Conservation (phyloP, 2,797 vertebrate species). For the Clarias laeviceps region DNA sequence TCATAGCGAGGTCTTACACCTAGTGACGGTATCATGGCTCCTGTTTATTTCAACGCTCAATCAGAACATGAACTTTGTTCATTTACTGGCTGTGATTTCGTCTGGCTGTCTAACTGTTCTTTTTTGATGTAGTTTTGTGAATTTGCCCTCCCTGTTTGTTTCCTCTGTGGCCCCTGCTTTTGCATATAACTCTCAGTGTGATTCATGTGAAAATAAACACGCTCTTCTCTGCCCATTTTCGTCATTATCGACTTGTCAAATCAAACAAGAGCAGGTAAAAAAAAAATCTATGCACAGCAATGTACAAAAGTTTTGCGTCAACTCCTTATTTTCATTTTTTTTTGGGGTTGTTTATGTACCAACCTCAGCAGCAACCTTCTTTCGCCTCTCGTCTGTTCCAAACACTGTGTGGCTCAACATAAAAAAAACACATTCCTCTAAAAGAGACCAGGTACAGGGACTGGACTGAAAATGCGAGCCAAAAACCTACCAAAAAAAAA, state of each 20-base stretch:
- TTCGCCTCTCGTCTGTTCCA: too few relatives aligned
- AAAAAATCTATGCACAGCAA: background rate
- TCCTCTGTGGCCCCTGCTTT: background rate
- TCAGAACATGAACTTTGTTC: constrained; percentile 1
- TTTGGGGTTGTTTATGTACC: too few relatives aligned
- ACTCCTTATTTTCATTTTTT: too few relatives aligned
- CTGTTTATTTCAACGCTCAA: background rate
- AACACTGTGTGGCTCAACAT: too few relatives aligned
- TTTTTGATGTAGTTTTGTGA: background rate
- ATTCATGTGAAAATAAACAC: background rate
- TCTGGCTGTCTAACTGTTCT: background rate
- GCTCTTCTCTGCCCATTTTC: background rate
- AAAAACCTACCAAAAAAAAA: too few relatives aligned
- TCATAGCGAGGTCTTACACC: background rate
- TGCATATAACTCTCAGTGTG: background rate
- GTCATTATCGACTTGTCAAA: background rate
- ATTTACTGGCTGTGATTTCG: background rate
- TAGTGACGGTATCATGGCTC: too few relatives aligned
- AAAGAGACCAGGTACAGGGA: too few relatives aligned
- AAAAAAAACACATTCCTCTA: too few relatives aligned
- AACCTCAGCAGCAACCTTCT: too few relatives aligned
- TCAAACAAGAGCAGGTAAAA: background rate
- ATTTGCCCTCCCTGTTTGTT: background rate
- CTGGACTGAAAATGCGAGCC: too few relatives aligned
- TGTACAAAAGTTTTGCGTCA: background rate